Evolutionary conservation across 1,140 invertebrate genomes (phyloP), one percentile per base, ranked within the genome.

Genomic region (Spodoptera frugiperda): DNA sequence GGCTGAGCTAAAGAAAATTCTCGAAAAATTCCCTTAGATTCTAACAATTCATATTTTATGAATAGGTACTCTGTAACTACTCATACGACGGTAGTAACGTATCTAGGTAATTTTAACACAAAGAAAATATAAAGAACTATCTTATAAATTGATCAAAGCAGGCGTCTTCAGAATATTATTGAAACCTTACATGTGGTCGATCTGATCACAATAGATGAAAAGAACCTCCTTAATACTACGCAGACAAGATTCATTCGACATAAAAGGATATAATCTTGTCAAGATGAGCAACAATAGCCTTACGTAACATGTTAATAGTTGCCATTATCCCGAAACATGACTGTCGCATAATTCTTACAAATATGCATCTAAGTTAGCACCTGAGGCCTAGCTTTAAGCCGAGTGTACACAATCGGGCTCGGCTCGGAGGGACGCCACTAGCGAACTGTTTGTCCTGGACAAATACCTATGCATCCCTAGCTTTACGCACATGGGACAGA

Each of bases 381-480:
- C 68, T 72, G 68, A 72, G 68, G 51, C 68, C 25, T 55, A 46
- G 53, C 53, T 44, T 46, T 72, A 72, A 72, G 68, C 33, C 33
- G 51, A 57, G 53, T 21, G 71, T 61, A 78, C 65, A 78, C 59
- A 78, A 51, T 19, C 53, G 30, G 33, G 21, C 39, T 54, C 19
- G 51, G 74, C 21, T 49, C 49, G 53, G 54, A 57, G 39, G 59
- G 59, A 78, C 70, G 68, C 54, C 57, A 67, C 68, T 54, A 51
- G 65, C 19, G 33, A 30, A 46, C 51, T 78, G 70, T 78, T 78
- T 78, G 70, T 46, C 39, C 48, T 17, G 39, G 65, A 67, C 39
- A 67, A 78, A 73, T 48, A 78, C n/a, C 70, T 65, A 73, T 72
- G 68, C 70, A 73, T 73, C 51, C 53, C 25, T 57, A 49, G 59